Base-by-base conservation (phyloP, 2,888 invertebrate species). In the Atrina japonica region DNA sequence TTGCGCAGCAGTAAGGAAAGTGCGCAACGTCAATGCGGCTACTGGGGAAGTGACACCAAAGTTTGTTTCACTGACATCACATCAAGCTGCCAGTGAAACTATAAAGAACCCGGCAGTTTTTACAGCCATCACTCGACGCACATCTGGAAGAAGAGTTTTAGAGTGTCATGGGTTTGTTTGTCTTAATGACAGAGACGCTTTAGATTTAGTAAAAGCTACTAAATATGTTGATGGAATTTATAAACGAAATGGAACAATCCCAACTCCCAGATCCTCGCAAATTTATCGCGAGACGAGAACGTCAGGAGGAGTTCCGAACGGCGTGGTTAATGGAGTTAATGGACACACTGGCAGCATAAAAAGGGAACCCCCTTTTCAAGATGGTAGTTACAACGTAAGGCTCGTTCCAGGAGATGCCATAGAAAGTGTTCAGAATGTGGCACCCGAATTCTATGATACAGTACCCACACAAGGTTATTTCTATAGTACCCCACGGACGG, bases 171-270 rank as follows among this genome's bases (percentile, higher is more conserved):
- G 85, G 5, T 90, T 90, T 77, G 77, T 90, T 6, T 85, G 86
- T 70, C 78, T 82, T 84, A 94, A 97, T 69, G 97, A 97, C 91
- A 96, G 97, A 89, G 98, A 99, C 55, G 99, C 99, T 76, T 97
- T 99, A 91, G 98, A 99, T 83, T 93, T 99, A 88, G 98, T 98
- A 77, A 93, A 97, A 84, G 97, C 97, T 21, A 82, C 86, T 2
- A 79, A 83, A n/a, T 52, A 71, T 7, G 81, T 82, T 1, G 84
- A 85, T 63, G 55, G 61, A 74, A 77, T 45, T 23, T 23, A 49
- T 45, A 70, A 73, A 67, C 66, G 45, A 45, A 72, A 68, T 7
- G 74, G 74, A 6, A 45, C 52, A 7, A 49, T 49, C 18, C 61
- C 43, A 30, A 47, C 35, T 18, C 56, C 49, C 21, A 18, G 47